Evolutionary conservation across 2,888 invertebrate species (phyloP).

Genomic region (Alsophila aescularia): DNA sequence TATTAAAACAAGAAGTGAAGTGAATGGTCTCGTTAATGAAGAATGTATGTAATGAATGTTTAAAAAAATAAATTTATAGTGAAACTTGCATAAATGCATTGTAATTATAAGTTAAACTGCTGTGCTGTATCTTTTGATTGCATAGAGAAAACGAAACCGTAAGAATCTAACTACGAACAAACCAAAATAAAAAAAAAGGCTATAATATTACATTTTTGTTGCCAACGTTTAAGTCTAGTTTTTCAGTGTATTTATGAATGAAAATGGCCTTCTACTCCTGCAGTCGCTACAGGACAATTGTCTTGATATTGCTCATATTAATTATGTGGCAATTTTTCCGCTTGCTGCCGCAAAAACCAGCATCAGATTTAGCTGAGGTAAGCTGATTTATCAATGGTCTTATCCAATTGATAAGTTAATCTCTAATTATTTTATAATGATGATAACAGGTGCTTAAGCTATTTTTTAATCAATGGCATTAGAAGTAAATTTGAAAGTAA

Average conservation of each 20-base stretch:
- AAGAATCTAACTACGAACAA: too few relatives aligned
- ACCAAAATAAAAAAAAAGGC: too few relatives aligned
- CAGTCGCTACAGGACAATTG: conserved; percentile 73
- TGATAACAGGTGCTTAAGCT: too few relatives aligned
- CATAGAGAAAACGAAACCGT: too few relatives aligned
- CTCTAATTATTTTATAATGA: neutral
- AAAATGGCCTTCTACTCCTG: conserved; percentile 74
- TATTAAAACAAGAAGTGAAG: too few relatives aligned
- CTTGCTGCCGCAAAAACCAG: conserved; percentile 60
- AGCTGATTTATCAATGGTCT: conserved; percentile 30
- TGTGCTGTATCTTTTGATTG: too few relatives aligned
- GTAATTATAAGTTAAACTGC: neutral
- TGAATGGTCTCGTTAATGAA: too few relatives aligned
- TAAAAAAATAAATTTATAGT: too few relatives aligned
- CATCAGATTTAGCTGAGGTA: conserved; percentile 59
- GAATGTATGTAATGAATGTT: too few relatives aligned
- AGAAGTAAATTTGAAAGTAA: too few relatives aligned
- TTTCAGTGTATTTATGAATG: conserved; percentile 20
- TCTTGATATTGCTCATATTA: conserved; percentile 67
- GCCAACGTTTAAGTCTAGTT: neutral
- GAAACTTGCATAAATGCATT: too few relatives aligned
- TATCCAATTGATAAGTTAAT: neutral
- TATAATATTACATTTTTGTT: neutral
- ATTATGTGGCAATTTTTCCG: conserved; percentile 77
- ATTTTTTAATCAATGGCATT: too few relatives aligned